A percentile compares a stretch with the other conserved stretches of the same genome.
Evolutionary conservation across 1,140 invertebrate species (phyloP).

Genomic region (Drosophila carrolli): DNA sequence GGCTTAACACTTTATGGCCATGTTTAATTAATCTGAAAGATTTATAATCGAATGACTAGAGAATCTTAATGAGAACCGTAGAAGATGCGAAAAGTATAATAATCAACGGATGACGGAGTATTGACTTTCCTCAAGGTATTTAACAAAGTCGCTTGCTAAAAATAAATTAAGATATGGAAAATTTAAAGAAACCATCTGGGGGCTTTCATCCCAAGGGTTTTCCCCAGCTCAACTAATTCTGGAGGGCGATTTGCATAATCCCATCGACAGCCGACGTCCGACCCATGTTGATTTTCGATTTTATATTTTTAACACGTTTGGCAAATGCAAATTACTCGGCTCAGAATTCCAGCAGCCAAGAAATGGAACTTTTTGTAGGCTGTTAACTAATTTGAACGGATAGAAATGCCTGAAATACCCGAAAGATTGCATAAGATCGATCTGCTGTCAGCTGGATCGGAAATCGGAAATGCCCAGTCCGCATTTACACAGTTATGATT

Average conservation of each 20-base stretch:
- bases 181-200: neutral
- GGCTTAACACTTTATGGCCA: no score
- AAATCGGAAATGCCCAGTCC: conserved; percentile 54
- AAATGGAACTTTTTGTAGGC: conserved; percentile 16
- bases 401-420: conserved; percentile 50
- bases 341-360: conserved; percentile 31
- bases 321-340: conserved; percentile 32
- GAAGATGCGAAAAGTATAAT: no score
- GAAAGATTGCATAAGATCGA: conserved; percentile 44
- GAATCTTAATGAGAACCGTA: no score
- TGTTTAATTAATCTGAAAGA: no score
- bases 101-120: no score
- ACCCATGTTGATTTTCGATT: conserved; percentile 22
- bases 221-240: conserved; percentile 27
- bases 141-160: no score
- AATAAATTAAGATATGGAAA: neutral
- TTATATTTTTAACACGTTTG: conserved; percentile 58
- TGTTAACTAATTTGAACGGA: conserved; percentile 16
- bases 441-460: conserved; percentile 30
- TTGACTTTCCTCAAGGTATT: no score
- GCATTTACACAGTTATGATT: neutral
- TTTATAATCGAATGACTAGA: no score
- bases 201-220: conserved; percentile 1
- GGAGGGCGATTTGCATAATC: conserved; percentile 64
- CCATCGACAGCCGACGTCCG: conserved; percentile 36